Evolutionary conservation across 2,113 vertebrate species (phyloP), one percentile per base, ranked within the genome.

Genomic region (Melanostigma gelatinosum): DNA sequence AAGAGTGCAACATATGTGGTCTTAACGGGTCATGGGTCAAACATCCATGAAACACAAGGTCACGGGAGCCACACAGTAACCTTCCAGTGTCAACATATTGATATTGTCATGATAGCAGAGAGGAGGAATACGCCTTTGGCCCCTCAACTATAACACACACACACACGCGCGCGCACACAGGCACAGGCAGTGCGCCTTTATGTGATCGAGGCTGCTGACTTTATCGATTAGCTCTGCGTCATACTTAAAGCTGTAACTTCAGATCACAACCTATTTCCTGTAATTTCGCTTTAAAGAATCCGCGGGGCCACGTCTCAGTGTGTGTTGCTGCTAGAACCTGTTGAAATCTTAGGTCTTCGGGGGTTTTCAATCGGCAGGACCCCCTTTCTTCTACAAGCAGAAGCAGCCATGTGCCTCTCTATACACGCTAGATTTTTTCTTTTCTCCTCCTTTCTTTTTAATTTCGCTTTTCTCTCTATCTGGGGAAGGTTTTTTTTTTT

Each of bases 11-110:
- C 95, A 95, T 95, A 96, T 96, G 95, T 95, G 96, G 95, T 96
- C 95, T 95, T 95, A 94, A 93, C 54, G 91, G 96, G 96, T 97
- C 96, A 97, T 52, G 94, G 97, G 96, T 97, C 96, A 93, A 93
- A 94, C 89, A 95, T 93, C 94, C 95, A 95, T 97, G 93, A 96
- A 97, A 95, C 94, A 93, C 94, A 93, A 93, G 94, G 95, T 94
- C 93, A 94, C 78, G 85, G 82, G 87, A 94, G 94, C 95, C 95
- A 96, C 96, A 83, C 87, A 88, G 91, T 92, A 94, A 93, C 93
- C 90, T 86, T 95, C 94, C 94, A 96, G 95, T 93, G 95, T 96
- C 95, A 96, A 96, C 95, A 94, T 95, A 96, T 94, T 97, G 96
- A 96, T 96, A 94, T 96, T 95, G 95, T 96, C 96, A 95, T 29